Evolutionary conservation across 2,888 invertebrate species (phyloP).

Genomic region (Clistopyga incitator): DNA sequence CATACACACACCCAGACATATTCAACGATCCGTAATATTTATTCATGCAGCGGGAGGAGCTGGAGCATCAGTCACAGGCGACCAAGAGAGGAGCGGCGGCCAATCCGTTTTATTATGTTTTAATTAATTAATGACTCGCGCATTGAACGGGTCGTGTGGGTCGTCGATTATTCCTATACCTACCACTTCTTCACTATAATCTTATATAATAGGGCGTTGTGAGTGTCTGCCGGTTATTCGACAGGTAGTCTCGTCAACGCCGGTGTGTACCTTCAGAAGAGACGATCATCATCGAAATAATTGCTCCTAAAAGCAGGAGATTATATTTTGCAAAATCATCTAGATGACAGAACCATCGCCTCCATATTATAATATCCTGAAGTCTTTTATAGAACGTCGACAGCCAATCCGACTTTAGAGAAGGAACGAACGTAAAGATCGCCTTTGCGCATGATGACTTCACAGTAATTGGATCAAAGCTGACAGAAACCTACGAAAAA

Average conservation of each 20-base stretch:
- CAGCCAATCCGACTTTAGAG: no score
- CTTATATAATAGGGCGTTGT: background rate
- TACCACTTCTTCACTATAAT: background rate
- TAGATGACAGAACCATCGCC: no score
- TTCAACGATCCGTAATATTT: slow-evolving; percentile 50
- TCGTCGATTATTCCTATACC: slow-evolving; percentile 16
- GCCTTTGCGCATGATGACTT: no score
- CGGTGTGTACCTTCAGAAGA: background rate
- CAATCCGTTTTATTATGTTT: slow-evolving; percentile 57
- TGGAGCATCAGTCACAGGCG: slow-evolving; percentile 33
- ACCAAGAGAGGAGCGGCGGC: slow-evolving; percentile 41
- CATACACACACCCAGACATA: background rate
- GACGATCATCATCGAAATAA: no score
- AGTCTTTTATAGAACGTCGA: no score
- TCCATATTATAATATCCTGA: no score
- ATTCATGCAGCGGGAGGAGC: slow-evolving; percentile 54
- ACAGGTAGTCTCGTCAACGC: slow-evolving; percentile 11
- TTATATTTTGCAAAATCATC: background rate
- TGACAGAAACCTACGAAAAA: no score
- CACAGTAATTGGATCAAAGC: no score
- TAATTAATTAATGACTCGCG: slow-evolving; percentile 60
- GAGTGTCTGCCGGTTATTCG: background rate
- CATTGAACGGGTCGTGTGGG: slow-evolving; percentile 26
- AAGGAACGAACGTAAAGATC: no score
- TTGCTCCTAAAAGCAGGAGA: background rate